Evolutionary conservation across 2,113 vertebrate species (phyloP).

Genomic region (Pygoscelis adeliae): DNA sequence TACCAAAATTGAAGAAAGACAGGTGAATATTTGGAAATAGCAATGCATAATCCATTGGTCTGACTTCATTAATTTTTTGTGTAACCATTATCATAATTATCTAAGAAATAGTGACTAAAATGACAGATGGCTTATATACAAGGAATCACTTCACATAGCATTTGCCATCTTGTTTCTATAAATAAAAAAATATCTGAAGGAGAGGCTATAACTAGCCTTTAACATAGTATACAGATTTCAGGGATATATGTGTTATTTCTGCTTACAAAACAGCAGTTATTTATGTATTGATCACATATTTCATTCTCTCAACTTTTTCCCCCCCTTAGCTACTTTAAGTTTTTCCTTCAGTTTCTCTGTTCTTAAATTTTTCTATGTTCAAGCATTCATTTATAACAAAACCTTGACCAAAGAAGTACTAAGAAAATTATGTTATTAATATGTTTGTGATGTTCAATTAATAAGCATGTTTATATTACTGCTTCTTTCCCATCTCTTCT

Average conservation of each 20-base stretch:
- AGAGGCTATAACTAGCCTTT: neutral
- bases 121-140: neutral
- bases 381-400: neutral
- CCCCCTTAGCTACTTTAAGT: neutral
- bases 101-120: neutral
- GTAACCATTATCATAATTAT: neutral
- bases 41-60: neutral
- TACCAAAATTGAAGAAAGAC: neutral
- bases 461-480: neutral
- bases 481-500: neutral
- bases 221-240: neutral
- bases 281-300: neutral
- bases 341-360: neutral
- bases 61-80: neutral
- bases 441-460: neutral
- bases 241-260: neutral
- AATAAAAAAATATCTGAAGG: neutral
- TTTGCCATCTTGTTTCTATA: neutral
- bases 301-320: neutral
- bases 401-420: neutral
- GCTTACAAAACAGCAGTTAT: neutral
- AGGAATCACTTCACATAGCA: neutral
- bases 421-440: neutral
- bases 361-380: neutral
- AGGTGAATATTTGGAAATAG: slow-evolving; percentile 35